Evolutionary conservation across 2,797 vertebrate genomes (phyloP), one percentile per base, ranked within the genome.

Genomic region (Cyclura pinguis): DNA sequence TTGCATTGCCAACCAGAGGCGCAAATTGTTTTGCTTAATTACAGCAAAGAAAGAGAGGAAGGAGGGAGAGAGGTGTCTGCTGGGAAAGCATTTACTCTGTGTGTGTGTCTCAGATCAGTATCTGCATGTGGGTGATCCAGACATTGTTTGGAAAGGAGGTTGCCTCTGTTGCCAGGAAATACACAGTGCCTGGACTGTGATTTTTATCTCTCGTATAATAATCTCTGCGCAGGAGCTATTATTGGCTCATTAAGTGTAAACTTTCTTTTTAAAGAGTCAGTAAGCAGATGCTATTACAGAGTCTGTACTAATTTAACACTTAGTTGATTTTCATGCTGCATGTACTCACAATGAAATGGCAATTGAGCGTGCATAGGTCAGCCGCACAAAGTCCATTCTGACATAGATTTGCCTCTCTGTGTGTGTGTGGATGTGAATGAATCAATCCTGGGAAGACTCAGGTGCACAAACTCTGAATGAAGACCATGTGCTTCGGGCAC

Each of bases 141-240:
- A 32, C 69, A 82, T 76, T 62, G 14, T 18, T 35, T 16, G 59
- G 32, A n/a, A 50, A 47, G 22, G 55, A 62, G 52, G 14, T 29
- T 18, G 8, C 22, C 87, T 67, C 16, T 78, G 29, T n/a, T 73
- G 78, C 22, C 7, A 16, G 35, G 72, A 83, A 76, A 87, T 55
- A 73, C 5, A 4, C 27, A 50, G 24, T 24, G 57, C 29, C 47
- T 38, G 22, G 47, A 4, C 59, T 85, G 29, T 62, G 27, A 72
- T 91, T 92, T 69, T 86, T 76, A 80, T 76, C 90, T 89, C 62
- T 87, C 64, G 86, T 86, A 69, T 86, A 83, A 91, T 24, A 38
- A 80, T 47, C 47, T 24, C 42, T 52, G 16, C 32, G 64, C 16
- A 62, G 84, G 82, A 73, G 62, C n/a, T 62, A 38, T 80, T 59